Base-by-base conservation (phyloP, 2,113 vertebrate species). In the Stegastes partitus region DNA sequence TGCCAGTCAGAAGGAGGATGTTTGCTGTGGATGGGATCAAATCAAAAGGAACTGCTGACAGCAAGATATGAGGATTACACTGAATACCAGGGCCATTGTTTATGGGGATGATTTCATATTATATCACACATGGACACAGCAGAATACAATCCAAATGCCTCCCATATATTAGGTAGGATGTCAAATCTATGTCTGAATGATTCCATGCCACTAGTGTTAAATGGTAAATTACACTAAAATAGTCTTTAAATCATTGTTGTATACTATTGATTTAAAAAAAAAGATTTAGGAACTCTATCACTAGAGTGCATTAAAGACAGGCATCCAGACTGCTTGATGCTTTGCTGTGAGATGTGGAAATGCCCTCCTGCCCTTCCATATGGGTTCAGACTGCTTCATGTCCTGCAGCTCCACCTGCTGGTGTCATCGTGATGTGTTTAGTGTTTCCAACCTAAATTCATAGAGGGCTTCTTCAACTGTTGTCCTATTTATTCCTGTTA, bases 321-420 rank as follows among this genome's bases (percentile, higher is more conserved):
- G 31, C 10, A 7, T 34, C 31, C 31, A 34, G 31, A 34, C 31
- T 34, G 10, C 31, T 34, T 34, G 31, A 7, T 34, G 31, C 10
- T 34, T 34, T 34, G 31, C 31, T 34, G 31, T 34, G 31, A 34
- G 7, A 42, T 42, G 39, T 42, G 4, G 39, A 42, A 28, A 55
- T n/a, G 45, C 25, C 2, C n/a, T 42, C 18, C 53, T 51, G 23
- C 5, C 50, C 21, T n/a, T 4, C 39, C 39, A 28, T 11, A 23
- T 9, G 34, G 39, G 2, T 42, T 2, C 14, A 42, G 12, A 14
- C 39, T n/a, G 3, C 3, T 0, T 44, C 39, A 2, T 45, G 37
- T 62, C 26, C 77, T 86, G 67, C 74, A 92, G 26, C 84, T 0
- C 90, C 92, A 85, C 74, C 93, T 93, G 55, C 74, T 92, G 94